These are phyloP conservation scores for Clusia tigrina DNA, from an alignment of 2,888 invertebrate genomes.

Conservation along the genomic window DNA sequence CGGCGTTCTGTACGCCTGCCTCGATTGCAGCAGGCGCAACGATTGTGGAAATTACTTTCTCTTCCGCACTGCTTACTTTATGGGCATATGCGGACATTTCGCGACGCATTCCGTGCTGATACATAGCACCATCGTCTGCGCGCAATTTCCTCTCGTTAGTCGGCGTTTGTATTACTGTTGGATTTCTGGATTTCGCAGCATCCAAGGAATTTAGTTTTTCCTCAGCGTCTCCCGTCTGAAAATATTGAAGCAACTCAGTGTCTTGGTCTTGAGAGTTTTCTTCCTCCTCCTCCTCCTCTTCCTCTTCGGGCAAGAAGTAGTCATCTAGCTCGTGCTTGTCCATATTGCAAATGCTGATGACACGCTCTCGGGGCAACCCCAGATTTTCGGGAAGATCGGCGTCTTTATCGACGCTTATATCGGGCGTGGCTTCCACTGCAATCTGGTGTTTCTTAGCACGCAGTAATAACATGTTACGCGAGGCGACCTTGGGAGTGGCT, in stretches of 20 bases:
- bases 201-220: constrained; percentile 62
- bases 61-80: no score
- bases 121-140: not conserved
- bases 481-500: constrained; percentile 62
- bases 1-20: constrained; percentile 14
- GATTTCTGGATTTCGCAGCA: constrained; percentile 57
- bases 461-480: constrained; percentile 66
- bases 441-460: constrained; percentile 66
- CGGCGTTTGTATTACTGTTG: constrained; percentile 43
- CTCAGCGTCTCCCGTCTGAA: constrained; percentile 67
- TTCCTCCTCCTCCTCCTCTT: constrained; percentile 62
- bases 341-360: constrained; percentile 78
- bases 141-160: not conserved
- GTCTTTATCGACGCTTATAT: constrained; percentile 40
- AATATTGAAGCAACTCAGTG: constrained; percentile 85
- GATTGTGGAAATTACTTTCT: not conserved
- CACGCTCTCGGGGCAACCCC: constrained; percentile 72
- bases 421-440: constrained; percentile 7
- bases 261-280: constrained; percentile 81
- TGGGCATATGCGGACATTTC: not conserved
- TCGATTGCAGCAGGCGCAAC: not conserved
- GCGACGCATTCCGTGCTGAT: no score
- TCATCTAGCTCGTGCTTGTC: constrained; percentile 84
- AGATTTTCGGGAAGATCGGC: constrained; percentile 58
- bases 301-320: constrained; percentile 71